Evolutionary conservation across 2,113 vertebrate species (phyloP), one percentile per base, ranked within the genome.

Genomic region (Nansenia antarctica): DNA sequence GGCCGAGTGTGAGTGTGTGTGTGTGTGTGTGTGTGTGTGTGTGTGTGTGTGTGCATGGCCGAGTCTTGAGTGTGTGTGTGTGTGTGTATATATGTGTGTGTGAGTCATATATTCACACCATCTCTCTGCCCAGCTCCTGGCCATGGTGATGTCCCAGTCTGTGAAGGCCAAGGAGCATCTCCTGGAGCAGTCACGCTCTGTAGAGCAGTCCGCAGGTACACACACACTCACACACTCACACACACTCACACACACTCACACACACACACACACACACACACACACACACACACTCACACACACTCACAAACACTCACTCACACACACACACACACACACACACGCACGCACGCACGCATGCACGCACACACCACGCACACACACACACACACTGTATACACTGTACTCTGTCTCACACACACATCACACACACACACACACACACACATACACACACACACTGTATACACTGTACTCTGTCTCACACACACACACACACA

Each of bases 111-210:
- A n/a, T n/a, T n/a, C n/a, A n/a, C n/a, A n/a, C n/a, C n/a, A n/a
- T n/a, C n/a, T n/a, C n/a, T 72, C 15, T 74, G 0, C 65, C 52
- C 76, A 98, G 97, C 94, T 98, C 79, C 90, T 98, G 91, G 96
- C 95, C 79, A 96, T 96, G 0, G 97, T 98, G 84, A 93, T 98
- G 67, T 95, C 96, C 80, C 97, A 97, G 94, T 98, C 97, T 69
- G 91, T 93, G 78, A 94, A 96, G 66, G 93, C 91, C 65, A 96
- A 96, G 53, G 97, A 98, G 76, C 90, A 92, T 66, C 91, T 91
- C 78, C 86, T 77, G 93, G 95, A 90, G 91, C 95, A 91, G 90
- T 95, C 91, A 60, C 95, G 95, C 80, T 94, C 94, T 82, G 87
- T 90, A n/a, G 96, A 98, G 78, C 89, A 91, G 74, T 86, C 94